Evolutionary conservation across 1,140 invertebrate genomes (phyloP), one percentile per base, ranked within the genome.

Genomic region (Leucophenga varia): DNA sequence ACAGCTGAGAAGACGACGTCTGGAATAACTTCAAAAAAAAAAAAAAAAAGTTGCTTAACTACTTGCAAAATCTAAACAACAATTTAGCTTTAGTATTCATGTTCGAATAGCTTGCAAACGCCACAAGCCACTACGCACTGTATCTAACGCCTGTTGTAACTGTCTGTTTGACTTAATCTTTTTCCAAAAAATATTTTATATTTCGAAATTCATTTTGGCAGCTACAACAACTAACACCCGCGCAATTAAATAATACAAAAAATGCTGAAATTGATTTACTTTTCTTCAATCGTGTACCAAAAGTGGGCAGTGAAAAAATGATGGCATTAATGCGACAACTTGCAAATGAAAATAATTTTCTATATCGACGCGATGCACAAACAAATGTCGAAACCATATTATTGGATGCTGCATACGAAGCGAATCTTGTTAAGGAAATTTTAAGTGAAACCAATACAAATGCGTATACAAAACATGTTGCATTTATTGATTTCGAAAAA

Each of bases 251-350:
- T 76, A 92, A 92, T 64, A 92, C 90, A 1, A 78, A 79, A 17
- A 80, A 82, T 34, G 84, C 89, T 1, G 81, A 81, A 50, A 80
- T 84, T 35, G 81, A 90, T 42, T 80, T 90, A 10, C 61, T 95
- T n/a, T 91, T 94, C 77, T 94, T 93, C 77, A 95, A 94, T 77
- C 79, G 91, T 10, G 90, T 93, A 12, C 91, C 91, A 1, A 95
- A 95, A 77, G 88, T 90, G 20, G 79, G 79, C 34, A 89, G 87
- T 43, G 89, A 92, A 74, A 92, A 90, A 3, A 86, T 93, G 57
- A 91, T 95, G 88, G 88, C 91, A 64, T 78, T 95, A 5, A 69
- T 95, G 2, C 77, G 87, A 52, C 75, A 86, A 54, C 75, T 93
- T 13, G 84, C 87, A 2, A 79, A 85, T 44, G 81, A 78, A 53